Percentiles rank a stretch among this genome's conserved stretches.
These are phyloP conservation scores for human (Homo sapiens) DNA, from an alignment of 2,113 vertebrate genomes.

Conservation along the genomic window GRCh38 chr2:207235001-207235500, in stretches of 20 bases:
- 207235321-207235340: neutral
- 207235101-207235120: neutral
- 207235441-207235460: neutral
- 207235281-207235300: neutral
- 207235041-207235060: neutral
- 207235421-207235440: neutral
- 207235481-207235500: neutral
- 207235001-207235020: neutral
- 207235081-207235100: neutral
- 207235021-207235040: neutral
- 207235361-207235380: neutral
- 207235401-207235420: neutral
- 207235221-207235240: neutral
- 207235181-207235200: neutral
- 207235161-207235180: neutral
- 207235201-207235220: neutral
- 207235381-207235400: neutral
- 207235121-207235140: neutral
- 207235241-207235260: neutral
- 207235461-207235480: neutral
- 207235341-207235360: neutral
- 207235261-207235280: constrained; percentile 11
- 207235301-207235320: neutral
- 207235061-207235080: neutral
- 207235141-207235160: neutral